phyloP scores from a whole-genome alignment of 2,797 vertebrate species.

The Cynodonichthys magdalenae region DNA sequence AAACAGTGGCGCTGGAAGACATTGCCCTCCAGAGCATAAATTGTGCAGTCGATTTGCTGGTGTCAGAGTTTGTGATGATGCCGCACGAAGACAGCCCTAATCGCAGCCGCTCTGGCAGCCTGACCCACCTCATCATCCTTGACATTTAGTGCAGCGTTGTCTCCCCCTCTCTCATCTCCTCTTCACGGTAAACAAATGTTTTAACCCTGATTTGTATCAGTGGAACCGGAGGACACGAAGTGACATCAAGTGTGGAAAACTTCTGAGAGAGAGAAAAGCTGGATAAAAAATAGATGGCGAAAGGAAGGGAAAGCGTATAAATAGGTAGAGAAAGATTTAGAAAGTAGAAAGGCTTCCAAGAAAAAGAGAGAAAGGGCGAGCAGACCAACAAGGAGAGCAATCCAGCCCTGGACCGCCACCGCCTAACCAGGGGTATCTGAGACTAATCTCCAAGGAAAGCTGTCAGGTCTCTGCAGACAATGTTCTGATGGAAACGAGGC shows the following conservation, averaged over 20 bases:
- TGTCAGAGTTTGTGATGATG: slow-evolving; percentile 69
- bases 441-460: slow-evolving; percentile 79
- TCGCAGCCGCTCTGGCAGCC: slow-evolving; percentile 59
- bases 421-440: slow-evolving; percentile 68
- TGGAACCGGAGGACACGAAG: slow-evolving; percentile 51
- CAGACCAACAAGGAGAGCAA: slow-evolving; percentile 39
- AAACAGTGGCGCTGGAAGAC: slow-evolving; percentile 53
- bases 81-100: slow-evolving; percentile 61
- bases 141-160: slow-evolving; percentile 73
- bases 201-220: slow-evolving; percentile 73
- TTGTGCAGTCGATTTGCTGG: slow-evolving; percentile 48
- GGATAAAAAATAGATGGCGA: slow-evolving; percentile 9
- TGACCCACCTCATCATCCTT: slow-evolving; percentile 79
- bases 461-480: slow-evolving; percentile 76
- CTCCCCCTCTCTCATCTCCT: slow-evolving; percentile 27
- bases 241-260: slow-evolving; percentile 48
- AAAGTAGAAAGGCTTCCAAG: slow-evolving; percentile 1
- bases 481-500: slow-evolving; percentile 75
- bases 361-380: slow-evolving; percentile 29
- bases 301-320: neutral
- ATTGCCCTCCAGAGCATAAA: slow-evolving; percentile 51
- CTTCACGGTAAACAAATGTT: slow-evolving; percentile 68
- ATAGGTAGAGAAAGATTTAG: neutral
- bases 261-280: slow-evolving; percentile 18
- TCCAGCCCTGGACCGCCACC: slow-evolving; percentile 60